phyloP scores from a whole-genome alignment of 2,113 vertebrate species.

The Geococcyx californianus region DNA sequence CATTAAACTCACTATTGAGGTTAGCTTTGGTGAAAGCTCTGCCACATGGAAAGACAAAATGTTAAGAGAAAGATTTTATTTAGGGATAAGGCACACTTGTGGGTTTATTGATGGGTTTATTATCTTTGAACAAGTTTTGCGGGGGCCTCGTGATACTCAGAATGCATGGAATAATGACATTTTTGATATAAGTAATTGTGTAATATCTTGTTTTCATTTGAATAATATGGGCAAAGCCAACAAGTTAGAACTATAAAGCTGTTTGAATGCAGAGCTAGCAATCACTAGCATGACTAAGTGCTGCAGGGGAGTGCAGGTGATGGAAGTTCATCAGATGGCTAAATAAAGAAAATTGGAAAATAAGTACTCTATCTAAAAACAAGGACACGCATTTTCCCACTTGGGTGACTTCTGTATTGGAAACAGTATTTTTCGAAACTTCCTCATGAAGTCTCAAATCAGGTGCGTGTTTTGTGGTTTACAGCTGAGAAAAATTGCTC shows the following conservation, averaged over 20 bases:
- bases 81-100: background rate
- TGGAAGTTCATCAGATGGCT: background rate
- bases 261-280: background rate
- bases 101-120: background rate
- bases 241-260: background rate
- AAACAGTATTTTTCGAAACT: background rate
- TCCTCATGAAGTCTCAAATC: background rate
- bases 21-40: background rate
- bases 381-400: fast-evolving
- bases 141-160: background rate
- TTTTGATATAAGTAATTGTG: background rate
- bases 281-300: background rate
- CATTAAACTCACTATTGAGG: background rate
- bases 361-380: background rate
- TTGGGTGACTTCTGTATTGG: background rate
- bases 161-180: background rate
- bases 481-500: background rate
- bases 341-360: background rate
- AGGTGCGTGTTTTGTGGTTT: background rate
- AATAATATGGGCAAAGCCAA: background rate
- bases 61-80: background rate
- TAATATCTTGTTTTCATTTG: background rate
- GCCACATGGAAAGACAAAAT: background rate
- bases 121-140: background rate
- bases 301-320: background rate